These are phyloP conservation scores for Heliconius himera DNA, from an alignment of 1,140 invertebrate genomes.

Conservation along the genomic window DNA sequence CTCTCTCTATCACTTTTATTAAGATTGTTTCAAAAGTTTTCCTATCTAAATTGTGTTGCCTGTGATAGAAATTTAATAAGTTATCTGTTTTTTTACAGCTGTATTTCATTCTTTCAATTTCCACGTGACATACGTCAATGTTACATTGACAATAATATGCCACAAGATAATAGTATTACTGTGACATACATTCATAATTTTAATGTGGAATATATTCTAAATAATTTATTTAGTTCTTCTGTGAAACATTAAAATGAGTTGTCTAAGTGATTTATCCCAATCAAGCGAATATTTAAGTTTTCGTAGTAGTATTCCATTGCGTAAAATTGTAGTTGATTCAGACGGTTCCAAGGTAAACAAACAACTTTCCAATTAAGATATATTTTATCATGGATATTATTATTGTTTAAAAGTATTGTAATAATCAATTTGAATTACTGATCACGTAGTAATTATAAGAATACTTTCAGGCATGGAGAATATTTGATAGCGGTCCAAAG, in stretches of 20 bases:
- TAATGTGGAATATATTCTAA: not conserved
- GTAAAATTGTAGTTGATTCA: constrained; percentile 91
- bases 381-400: not conserved
- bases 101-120: not conserved
- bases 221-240: not conserved
- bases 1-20: no score
- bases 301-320: constrained; percentile 90
- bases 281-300: constrained; percentile 93
- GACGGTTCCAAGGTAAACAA: constrained; percentile 87
- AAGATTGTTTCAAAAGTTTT: no score
- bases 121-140: not conserved
- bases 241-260: constrained; percentile 81
- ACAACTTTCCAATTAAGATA: constrained; percentile 29
- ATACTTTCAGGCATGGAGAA: constrained; percentile 88
- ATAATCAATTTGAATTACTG: not conserved
- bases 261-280: constrained; percentile 86
- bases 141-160: constrained; percentile 2
- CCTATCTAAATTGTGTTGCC: not conserved
- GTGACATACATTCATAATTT: not conserved
- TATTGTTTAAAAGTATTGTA: not conserved
- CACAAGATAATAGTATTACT: not conserved
- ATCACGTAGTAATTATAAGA: not conserved
- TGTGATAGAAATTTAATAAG: not conserved
- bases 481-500: constrained; percentile 94
- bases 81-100: not conserved